Conservation (phyloP, 2,113 vertebrate genomes). For the Calyptomena viridis region DNA sequence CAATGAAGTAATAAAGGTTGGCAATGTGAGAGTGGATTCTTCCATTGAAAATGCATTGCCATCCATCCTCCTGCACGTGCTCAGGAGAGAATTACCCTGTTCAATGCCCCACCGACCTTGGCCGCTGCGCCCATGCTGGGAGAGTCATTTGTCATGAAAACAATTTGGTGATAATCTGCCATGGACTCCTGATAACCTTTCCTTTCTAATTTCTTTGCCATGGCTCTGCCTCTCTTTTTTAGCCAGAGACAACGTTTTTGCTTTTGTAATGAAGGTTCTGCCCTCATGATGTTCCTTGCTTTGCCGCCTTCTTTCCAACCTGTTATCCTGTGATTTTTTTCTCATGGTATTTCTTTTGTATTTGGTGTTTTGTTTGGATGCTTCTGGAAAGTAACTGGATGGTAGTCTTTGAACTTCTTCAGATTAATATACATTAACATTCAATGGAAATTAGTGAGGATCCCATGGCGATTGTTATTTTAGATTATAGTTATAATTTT, state of each 20-base stretch:
- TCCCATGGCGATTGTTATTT: not conserved
- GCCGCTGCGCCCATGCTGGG: fast-evolving
- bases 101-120: not conserved
- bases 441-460: not conserved
- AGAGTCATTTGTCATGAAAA: not conserved
- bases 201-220: not conserved
- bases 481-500: not conserved
- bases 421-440: not conserved
- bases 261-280: not conserved
- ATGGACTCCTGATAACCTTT: not conserved
- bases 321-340: fast-evolving
- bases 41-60: not conserved
- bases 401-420: not conserved
- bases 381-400: not conserved
- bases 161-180: not conserved
- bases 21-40: not conserved
- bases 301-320: not conserved
- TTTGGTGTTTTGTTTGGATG: not conserved
- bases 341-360: not conserved
- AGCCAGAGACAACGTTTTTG: not conserved
- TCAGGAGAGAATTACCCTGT: not conserved
- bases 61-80: fast-evolving
- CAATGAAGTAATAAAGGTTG: not conserved
- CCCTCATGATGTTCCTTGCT: fast-evolving
- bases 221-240: not conserved